These are phyloP conservation scores for Bombus pyrosoma DNA, from an alignment of 1,140 invertebrate genomes.

Conservation along the genomic window DNA sequence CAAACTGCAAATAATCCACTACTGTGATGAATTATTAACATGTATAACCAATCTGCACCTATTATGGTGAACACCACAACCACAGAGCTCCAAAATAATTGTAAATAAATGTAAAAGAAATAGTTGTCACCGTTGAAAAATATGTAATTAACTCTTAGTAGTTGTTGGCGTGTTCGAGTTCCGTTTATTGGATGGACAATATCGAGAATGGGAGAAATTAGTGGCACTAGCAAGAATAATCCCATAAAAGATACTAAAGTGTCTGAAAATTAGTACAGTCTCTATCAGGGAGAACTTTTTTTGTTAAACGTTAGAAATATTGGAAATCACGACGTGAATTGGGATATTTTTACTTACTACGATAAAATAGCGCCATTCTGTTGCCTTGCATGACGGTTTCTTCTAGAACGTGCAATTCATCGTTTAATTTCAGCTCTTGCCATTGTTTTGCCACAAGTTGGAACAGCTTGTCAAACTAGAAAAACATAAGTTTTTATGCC, in stretches of 20 bases:
- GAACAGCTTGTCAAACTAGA: neutral
- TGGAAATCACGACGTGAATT: neutral
- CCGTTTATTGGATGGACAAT: neutral
- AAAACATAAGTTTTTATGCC: neutral
- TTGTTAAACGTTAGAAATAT: neutral
- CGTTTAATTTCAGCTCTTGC: neutral
- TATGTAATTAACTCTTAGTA: neutral
- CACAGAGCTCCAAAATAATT: too few species aligned
- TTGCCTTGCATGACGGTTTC: neutral
- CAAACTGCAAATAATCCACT: neutral
- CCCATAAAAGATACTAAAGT: neutral
- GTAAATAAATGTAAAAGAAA: neutral
- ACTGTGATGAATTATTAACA: neutral
- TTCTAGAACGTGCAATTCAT: neutral
- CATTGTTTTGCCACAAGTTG: neutral
- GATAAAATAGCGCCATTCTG: neutral
- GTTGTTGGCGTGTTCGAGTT: neutral
- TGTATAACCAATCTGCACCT: neutral
- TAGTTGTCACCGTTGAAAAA: neutral
- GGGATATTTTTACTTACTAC: neutral
- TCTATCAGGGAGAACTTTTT: rapidly evolving
- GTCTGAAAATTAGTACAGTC: neutral
- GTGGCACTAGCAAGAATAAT: neutral
- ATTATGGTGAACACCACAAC: neutral
- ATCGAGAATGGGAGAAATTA: neutral